Evolutionary conservation across 2,113 vertebrate species (phyloP).

Genomic region (Vicugna pacos): DNA sequence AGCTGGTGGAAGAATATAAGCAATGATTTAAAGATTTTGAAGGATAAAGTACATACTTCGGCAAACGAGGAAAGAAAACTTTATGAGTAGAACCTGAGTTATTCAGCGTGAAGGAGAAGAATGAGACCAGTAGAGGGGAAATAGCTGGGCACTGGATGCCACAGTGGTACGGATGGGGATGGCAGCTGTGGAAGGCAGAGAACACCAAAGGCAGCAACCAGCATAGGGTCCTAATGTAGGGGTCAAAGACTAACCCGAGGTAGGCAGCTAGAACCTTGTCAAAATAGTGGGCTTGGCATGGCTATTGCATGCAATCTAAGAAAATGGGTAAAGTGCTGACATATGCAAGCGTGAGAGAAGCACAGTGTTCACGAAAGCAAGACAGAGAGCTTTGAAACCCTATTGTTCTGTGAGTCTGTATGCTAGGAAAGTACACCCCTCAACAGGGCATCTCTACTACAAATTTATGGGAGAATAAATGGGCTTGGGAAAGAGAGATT

Average conservation of each 20-base stretch:
- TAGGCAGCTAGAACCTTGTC: background rate
- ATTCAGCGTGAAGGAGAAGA: background rate
- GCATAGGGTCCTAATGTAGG: background rate
- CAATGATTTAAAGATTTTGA: slow-evolving; percentile 15
- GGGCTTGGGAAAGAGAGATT: background rate
- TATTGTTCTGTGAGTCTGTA: background rate
- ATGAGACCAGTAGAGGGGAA: background rate
- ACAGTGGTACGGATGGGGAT: background rate
- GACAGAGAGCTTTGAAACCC: background rate
- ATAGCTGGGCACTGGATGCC: background rate
- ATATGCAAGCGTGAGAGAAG: background rate
- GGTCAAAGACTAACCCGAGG: background rate
- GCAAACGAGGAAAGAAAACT: background rate
- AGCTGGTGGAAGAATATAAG: background rate
- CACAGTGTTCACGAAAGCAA: background rate
- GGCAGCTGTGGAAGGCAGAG: background rate
- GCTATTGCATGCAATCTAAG: background rate
- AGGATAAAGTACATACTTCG: background rate
- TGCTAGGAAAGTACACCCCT: background rate
- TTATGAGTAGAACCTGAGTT: background rate
- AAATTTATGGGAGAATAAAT: background rate
- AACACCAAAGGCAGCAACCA: background rate
- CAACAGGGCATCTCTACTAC: background rate
- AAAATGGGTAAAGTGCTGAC: background rate
- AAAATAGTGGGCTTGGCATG: background rate